phyloP scores from a whole-genome alignment of 2,113 vertebrate genomes.

The Ptilorrhoa leucosticta region DNA sequence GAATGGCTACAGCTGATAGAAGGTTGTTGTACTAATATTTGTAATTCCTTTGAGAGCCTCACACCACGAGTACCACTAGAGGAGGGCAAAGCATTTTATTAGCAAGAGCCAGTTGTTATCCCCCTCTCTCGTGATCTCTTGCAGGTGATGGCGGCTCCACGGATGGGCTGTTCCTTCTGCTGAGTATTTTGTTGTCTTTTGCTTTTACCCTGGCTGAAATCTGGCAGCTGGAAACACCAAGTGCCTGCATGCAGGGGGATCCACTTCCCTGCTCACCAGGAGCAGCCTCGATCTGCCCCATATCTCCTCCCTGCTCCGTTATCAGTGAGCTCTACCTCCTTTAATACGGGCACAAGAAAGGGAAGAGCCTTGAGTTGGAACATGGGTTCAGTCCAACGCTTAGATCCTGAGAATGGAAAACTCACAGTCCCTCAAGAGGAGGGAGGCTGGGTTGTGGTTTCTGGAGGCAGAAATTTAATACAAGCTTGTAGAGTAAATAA shows the following conservation, averaged over 20 bases:
- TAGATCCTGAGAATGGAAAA: conserved; percentile 46
- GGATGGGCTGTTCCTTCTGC: not conserved
- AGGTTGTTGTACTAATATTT: not conserved
- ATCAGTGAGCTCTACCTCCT: not conserved
- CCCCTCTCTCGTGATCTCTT: not conserved
- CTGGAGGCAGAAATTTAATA: conserved; percentile 33
- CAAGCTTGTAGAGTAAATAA: conserved; percentile 1
- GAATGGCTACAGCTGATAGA: not conserved
- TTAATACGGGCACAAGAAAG: not conserved
- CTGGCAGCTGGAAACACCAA: not conserved
- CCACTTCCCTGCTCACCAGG: not conserved
- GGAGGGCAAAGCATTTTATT: not conserved
- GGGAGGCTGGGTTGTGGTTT: conserved; percentile 13
- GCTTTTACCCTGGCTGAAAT: not conserved
- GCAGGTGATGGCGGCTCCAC: not conserved
- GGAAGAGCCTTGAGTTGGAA: not conserved
- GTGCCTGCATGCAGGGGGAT: not conserved
- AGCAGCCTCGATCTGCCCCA: not conserved
- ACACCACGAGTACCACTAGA: not conserved
- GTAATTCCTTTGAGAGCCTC: not conserved
- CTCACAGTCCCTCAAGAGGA: not conserved
- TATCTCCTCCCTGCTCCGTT: not conserved
- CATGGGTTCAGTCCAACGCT: not conserved
- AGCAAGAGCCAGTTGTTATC: not conserved
- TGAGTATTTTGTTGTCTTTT: not conserved